Evolutionary conservation across 2,888 invertebrate species (phyloP).

Genomic region (Limnephilus marmoratus): DNA sequence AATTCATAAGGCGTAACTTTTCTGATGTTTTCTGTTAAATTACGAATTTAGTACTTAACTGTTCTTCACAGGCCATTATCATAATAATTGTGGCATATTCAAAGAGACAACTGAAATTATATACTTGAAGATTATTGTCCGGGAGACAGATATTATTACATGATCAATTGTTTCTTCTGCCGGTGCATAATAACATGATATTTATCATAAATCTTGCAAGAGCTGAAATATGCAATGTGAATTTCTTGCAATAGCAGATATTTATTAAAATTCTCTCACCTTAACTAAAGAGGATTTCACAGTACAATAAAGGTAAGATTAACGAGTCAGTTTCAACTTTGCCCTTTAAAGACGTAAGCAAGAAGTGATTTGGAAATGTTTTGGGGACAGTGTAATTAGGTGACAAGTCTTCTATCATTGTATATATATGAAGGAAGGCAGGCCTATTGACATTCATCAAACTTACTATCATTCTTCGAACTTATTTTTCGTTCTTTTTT

Average conservation of each 20-base stretch:
- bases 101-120: background rate
- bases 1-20: no score
- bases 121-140: background rate
- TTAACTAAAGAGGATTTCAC: background rate
- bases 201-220: background rate
- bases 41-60: background rate
- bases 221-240: background rate
- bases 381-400: background rate
- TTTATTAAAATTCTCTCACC: background rate
- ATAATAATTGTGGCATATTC: background rate
- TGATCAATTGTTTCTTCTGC: background rate
- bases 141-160: background rate
- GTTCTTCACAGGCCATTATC: background rate
- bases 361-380: background rate
- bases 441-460: background rate
- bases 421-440: background rate
- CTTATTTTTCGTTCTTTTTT: no score
- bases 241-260: background rate
- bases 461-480: no score
- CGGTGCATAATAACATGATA: background rate
- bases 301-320: background rate
- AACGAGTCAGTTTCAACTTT: background rate
- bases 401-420: background rate
- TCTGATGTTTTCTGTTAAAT: background rate
- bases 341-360: background rate